Evolutionary conservation across 2,797 vertebrate species (phyloP), one percentile per base, ranked within the genome.

Genomic region (Pseudochirops cupreus): DNA sequence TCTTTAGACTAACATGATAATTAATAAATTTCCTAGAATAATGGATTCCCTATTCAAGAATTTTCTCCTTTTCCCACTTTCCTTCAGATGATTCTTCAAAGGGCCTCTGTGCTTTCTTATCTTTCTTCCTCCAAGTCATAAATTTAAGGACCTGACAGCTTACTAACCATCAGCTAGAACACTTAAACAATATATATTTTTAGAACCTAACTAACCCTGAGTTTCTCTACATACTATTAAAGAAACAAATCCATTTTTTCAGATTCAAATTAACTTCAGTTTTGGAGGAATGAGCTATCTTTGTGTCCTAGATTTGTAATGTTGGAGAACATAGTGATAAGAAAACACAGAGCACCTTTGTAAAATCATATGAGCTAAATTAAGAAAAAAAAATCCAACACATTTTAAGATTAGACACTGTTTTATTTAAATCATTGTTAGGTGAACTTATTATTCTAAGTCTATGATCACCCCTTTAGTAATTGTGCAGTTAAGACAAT

Each of bases 61-160:
- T 91, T 87, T 92, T 95, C n/a, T 93, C 92, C 53, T 3, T 93
- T 93, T 59, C 28, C n/a, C 33, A 95, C 92, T 39, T 94, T 91
- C 92, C 39, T 94, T 93, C 54, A 94, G 91, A n/a, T 74, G 91
- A 94, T 89, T 92, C 67, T 11, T 74, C 55, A 94, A 91, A 74
- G 31, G 13, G 26, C 0, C 62, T 55, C 5, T 56, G 3, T 91
- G 53, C 53, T 39, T 91, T 93, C 29, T 97, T 93, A 39, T 21
- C 28, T 93, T 26, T 92, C 6, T 58, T 89, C 12, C 31, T 52
- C 46, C 52, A 92, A 54, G 16, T 31, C 92, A 26, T 91, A 57
- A 93, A 94, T 96, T 93, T 92, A 54, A 96, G 62, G 4, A 67
- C 56, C 39, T 46, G 91, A 62, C 46, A 91, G n/a, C 94, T 89